Conservation (phyloP, 2,113 vertebrate species). For the Nothobranchius furzeri region DNA sequence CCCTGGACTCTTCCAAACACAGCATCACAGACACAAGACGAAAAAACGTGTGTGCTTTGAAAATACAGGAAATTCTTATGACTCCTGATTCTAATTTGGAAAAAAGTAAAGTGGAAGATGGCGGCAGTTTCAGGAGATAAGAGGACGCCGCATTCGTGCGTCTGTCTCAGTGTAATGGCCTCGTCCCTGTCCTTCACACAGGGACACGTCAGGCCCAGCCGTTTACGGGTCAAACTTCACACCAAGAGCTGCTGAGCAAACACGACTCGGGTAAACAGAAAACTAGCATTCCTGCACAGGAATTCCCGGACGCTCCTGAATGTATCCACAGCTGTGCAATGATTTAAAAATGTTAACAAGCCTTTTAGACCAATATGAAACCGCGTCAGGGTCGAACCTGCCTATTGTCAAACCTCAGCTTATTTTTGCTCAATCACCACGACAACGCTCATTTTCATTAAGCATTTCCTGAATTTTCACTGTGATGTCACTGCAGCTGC, state of each 20-base stretch:
- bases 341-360: background rate
- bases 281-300: slow-evolving; percentile 49
- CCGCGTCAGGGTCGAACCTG: background rate
- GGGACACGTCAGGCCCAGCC: slow-evolving; percentile 16
- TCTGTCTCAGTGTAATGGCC: slow-evolving; percentile 24
- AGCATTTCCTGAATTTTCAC: slow-evolving; percentile 37
- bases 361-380: too few species aligned
- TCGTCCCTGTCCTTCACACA: slow-evolving; percentile 40
- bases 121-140: slow-evolving; percentile 39
- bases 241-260: slow-evolving; percentile 60
- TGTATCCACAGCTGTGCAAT: background rate
- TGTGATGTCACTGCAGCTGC: slow-evolving; percentile 28
- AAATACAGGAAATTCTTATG: slow-evolving; percentile 17
- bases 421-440: background rate
- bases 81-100: background rate
- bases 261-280: slow-evolving; percentile 50
- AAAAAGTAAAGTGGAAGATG: background rate
- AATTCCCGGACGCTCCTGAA: slow-evolving; percentile 27
- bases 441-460: slow-evolving; percentile 16
- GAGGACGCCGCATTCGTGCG: slow-evolving; percentile 5
- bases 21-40: background rate
- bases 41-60: background rate
- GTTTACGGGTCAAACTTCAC: slow-evolving; percentile 74
- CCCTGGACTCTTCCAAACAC: slow-evolving; percentile 2
- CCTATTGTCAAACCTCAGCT: background rate